Evolutionary conservation across 2,113 vertebrate species (phyloP).

Genomic region (Felis chaus): DNA sequence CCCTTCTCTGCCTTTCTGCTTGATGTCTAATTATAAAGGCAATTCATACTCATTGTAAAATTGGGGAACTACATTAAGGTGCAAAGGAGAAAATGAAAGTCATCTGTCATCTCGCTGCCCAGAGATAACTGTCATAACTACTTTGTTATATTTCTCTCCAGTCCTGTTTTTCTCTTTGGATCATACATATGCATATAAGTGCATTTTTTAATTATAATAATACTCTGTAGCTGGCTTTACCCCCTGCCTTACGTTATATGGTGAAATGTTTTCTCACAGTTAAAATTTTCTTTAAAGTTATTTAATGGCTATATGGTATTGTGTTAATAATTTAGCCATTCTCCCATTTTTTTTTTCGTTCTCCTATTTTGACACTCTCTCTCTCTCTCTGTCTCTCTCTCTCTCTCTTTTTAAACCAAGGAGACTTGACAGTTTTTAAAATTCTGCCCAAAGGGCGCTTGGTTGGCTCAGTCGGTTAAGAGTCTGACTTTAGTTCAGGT

Average conservation of each 20-base stretch:
- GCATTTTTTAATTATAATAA: background rate
- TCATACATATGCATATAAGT: background rate
- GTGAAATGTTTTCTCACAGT: background rate
- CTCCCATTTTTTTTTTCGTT: background rate
- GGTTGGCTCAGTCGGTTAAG: background rate
- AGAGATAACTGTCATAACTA: background rate
- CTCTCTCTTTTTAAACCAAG: background rate
- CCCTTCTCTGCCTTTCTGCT: background rate
- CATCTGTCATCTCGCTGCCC: background rate
- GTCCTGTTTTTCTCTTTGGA: background rate
- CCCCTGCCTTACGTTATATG: background rate
- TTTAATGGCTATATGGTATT: conserved; percentile 37
- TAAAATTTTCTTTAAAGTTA: conserved; percentile 41
- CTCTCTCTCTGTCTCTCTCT: background rate
- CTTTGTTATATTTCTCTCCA: background rate
- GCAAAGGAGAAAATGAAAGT: conserved; percentile 57
- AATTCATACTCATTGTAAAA: background rate
- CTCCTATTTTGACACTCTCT: conserved; percentile 7
- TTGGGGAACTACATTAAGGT: conserved; percentile 31
- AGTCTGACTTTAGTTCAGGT: background rate
- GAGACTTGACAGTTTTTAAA: conserved; percentile 33
- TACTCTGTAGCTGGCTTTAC: background rate
- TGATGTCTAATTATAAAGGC: conserved; percentile 45
- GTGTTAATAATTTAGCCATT: conserved; percentile 61
- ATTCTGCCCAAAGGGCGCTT: background rate